Conservation (phyloP, 2,888 invertebrate species). For the Erebia aethiops region DNA sequence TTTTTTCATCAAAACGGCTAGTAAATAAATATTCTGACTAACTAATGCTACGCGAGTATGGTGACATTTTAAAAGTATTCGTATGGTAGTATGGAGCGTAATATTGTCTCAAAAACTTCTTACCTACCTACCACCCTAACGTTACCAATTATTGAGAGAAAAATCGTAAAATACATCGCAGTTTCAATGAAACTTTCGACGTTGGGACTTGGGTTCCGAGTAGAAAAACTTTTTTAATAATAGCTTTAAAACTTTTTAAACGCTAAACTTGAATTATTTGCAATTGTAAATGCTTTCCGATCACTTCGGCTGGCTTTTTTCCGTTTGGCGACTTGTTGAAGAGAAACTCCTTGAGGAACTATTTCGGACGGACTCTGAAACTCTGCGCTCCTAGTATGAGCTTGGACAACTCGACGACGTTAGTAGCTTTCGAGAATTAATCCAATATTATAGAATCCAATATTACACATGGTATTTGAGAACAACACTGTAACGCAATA, state of each 20-base stretch:
- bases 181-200: neutral
- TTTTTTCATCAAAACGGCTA: no score
- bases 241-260: constrained; percentile 28
- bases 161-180: constrained; percentile 2
- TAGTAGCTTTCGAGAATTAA: no score
- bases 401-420: no score
- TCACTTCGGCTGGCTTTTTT: constrained; percentile 34
- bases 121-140: neutral
- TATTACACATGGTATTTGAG: no score
- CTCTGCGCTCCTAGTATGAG: neutral
- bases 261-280: constrained; percentile 36
- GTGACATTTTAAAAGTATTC: no score
- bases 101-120: neutral
- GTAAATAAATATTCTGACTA: no score
- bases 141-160: neutral
- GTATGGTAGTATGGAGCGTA: no score
- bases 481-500: no score
- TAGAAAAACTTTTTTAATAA: constrained; percentile 38
- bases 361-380: constrained; percentile 19
- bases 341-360: constrained; percentile 33
- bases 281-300: constrained; percentile 39
- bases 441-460: no score
- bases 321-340: constrained; percentile 29
- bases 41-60: no score
- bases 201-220: neutral